Evolutionary conservation across 2,797 vertebrate species (phyloP), one percentile per base, ranked within the genome.

Genomic region (Borostomias antarcticus): DNA sequence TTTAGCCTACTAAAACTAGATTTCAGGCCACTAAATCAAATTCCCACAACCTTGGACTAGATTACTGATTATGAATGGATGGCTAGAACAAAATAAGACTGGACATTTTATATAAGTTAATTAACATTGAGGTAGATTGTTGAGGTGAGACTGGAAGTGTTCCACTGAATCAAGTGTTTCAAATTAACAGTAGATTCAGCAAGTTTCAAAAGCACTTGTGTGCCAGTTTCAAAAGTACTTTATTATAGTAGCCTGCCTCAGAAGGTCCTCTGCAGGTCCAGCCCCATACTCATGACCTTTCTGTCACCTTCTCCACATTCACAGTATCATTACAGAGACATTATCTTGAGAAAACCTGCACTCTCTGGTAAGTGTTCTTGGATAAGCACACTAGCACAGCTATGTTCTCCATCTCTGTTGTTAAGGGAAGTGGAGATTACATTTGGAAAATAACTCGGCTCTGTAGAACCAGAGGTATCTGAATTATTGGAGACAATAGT

Each of bases 351-450:
- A 54, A 37, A 62, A 59, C 64, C 72, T 64, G 43, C 62, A 66
- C 75, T 74, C 19, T 0, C 65, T 28, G 85, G 82, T 73, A 73
- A 83, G 76, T 73, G 10, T 1, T 17, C n/a, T n/a, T n/a, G n/a
- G n/a, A n/a, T n/a, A n/a, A n/a, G n/a, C n/a, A n/a, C n/a, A n/a
- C n/a, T n/a, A n/a, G n/a, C n/a, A n/a, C n/a, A n/a, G 66, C 47
- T 69, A 62, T 57, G 62, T 68, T 70, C 62, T 66, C 64, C 21
- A 56, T 77, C 73, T 72, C 78, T 59, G 64, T 65, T 85, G 81
- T 73, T 76, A 62, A 64, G 40, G 59, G 53, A 70, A 73, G 23
- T 33, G 75, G 81, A 85, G 86, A 84, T 85, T 88, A 82, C 87
- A 85, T 88, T 86, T 85, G 83, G 77, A 68, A 58, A 68, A 58